Evolutionary conservation across 2,888 invertebrate species (phyloP), one percentile per base, ranked within the genome.

Genomic region (Dioctria linearis): DNA sequence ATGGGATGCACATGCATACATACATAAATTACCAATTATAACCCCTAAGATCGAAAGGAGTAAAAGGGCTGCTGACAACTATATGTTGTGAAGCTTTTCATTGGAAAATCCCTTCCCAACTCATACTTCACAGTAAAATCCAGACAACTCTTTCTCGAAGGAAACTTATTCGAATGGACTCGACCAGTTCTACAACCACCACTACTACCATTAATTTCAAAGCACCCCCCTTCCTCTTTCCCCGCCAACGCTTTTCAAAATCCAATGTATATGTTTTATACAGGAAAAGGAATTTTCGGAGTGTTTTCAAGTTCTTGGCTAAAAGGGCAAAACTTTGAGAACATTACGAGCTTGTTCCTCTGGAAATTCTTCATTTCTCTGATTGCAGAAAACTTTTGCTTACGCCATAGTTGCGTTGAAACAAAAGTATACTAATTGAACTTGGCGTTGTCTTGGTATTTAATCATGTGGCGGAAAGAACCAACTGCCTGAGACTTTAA

Each of bases 401-500:
- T 67, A 46, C 67, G 67, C 67, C 54, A 46, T 67, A 43, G 46
- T 67, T 67, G 49, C 67, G 43, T 49, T 13, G 25, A 37, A 46
- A 46, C 46, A 67, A 67, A 67, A 11, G 46, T 25, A 25, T 25
- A 25, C 67, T 67, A 73, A 73, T 73, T 57, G 40, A 40, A 54
- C 54, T 54, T 51, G 57, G 71, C 54, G 40, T 39, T 54, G 25
- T 54, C 37, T 46, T 13, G 57, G 42, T 54, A 40, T 73, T 73
- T 57, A 46, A 67, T 67, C 67, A 46, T 73, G 54, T 40, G 57
- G 39, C 51, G 40, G 71, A 39, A 54, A 39, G 54, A 73, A 51
- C 51, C 69, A 51, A 69, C 49, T 49, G 69, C 57, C 8, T 39
- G 54, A 42, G 57, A 73, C 57, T 73, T 73, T 73, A 73, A 73